Conservation (phyloP, 2,113 vertebrate genomes). For the Pluvianellus socialis region DNA sequence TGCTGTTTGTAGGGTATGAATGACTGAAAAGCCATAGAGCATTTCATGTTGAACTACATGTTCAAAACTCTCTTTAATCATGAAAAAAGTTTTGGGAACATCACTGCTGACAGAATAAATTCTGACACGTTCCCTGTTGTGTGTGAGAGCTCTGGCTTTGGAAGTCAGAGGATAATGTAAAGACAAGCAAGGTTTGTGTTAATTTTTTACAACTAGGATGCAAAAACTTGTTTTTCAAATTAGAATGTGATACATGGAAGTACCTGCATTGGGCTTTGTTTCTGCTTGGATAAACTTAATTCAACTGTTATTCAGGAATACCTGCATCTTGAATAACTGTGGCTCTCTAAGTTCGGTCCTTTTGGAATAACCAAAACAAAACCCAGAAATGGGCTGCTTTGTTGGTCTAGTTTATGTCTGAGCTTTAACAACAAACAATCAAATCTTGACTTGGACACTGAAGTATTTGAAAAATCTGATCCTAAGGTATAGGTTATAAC, state of each 20-base stretch:
- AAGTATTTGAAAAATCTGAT: background rate
- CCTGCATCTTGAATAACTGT: background rate
- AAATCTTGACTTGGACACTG: background rate
- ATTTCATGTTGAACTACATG: background rate
- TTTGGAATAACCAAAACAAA: background rate
- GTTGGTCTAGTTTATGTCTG: background rate
- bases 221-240: background rate
- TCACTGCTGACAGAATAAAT: background rate
- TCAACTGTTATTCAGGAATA: background rate
- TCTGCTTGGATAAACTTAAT: background rate
- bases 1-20: background rate
- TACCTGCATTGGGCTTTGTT: background rate
- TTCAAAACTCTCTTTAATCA: background rate
- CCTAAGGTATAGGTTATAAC: background rate
- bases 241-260: accelerated
- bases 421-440: background rate
- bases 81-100: background rate
- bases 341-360: background rate
- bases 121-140: background rate
- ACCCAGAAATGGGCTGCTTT: background rate
- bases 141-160: background rate
- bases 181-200: background rate
- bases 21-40: background rate
- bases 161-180: background rate
- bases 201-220: background rate